phyloP scores from a whole-genome alignment of 2,888 invertebrate species.

The Poecilobothrus nobilitatus region DNA sequence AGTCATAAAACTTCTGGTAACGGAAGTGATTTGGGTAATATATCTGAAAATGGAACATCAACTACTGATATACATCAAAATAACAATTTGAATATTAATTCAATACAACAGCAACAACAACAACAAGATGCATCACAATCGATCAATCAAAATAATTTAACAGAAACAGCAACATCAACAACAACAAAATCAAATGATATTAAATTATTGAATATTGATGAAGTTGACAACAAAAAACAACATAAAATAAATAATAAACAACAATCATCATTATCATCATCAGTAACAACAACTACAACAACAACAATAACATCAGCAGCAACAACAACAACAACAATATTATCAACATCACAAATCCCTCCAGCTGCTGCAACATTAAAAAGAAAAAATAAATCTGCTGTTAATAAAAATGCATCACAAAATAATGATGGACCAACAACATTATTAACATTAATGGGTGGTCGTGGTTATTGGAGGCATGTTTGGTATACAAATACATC shows the following conservation, averaged over 20 bases:
- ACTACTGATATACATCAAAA: slow-evolving; percentile 33
- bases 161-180: slow-evolving; percentile 17
- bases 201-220: background rate
- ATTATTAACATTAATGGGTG: slow-evolving; percentile 78
- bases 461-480: slow-evolving; percentile 80
- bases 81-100: background rate
- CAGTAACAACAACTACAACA: background rate
- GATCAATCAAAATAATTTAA: background rate
- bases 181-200: slow-evolving; percentile 21
- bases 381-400: slow-evolving; percentile 37
- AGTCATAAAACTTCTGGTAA: slow-evolving; percentile 50
- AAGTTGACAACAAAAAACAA: background rate
- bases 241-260: background rate
- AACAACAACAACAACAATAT: slow-evolving; percentile 28
- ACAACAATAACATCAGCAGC: slow-evolving; percentile 6
- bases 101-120: background rate
- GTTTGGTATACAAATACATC: slow-evolving; percentile 50
- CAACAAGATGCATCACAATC: background rate
- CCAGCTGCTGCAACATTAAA: slow-evolving; percentile 34
- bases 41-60: slow-evolving; percentile 47
- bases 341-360: slow-evolving; percentile 17
- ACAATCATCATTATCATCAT: background rate
- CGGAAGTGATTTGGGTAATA: slow-evolving; percentile 45
- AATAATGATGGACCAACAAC: slow-evolving; percentile 54
- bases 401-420: slow-evolving; percentile 28